Conservation (phyloP, 2,113 vertebrate species). For the Paramisgurnus dabryanus region DNA sequence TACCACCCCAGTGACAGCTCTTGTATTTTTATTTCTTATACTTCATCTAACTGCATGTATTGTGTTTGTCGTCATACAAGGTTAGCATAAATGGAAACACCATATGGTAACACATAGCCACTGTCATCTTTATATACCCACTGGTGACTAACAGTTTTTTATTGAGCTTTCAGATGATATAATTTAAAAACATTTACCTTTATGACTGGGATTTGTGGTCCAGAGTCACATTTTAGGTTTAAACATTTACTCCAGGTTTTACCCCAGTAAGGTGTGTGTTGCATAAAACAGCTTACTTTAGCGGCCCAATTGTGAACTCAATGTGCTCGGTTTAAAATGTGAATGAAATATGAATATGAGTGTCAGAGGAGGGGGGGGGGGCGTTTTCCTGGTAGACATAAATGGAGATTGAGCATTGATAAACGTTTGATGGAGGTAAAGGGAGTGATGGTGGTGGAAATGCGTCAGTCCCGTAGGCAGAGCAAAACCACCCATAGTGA, state of each 20-base stretch:
- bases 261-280: neutral
- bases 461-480: neutral
- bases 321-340: neutral
- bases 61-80: no score
- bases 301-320: neutral
- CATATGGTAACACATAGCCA: no score
- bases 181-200: no score
- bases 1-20: no score
- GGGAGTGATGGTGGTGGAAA: neutral
- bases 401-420: neutral
- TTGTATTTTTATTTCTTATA: no score
- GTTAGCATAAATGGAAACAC: no score
- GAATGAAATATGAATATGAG: conserved; percentile 7
- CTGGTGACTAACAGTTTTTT: no score
- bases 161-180: no score
- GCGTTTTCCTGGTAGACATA: neutral
- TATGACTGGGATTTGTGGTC: no score
- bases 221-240: no score
- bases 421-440: neutral
- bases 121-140: no score
- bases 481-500: neutral
- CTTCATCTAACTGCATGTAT: no score
- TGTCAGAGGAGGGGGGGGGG: neutral
- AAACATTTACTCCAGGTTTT: neutral
- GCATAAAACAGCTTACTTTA: neutral